Evolutionary conservation across 2,797 vertebrate genomes (phyloP).

Genomic region (Malacoraja senta): DNA sequence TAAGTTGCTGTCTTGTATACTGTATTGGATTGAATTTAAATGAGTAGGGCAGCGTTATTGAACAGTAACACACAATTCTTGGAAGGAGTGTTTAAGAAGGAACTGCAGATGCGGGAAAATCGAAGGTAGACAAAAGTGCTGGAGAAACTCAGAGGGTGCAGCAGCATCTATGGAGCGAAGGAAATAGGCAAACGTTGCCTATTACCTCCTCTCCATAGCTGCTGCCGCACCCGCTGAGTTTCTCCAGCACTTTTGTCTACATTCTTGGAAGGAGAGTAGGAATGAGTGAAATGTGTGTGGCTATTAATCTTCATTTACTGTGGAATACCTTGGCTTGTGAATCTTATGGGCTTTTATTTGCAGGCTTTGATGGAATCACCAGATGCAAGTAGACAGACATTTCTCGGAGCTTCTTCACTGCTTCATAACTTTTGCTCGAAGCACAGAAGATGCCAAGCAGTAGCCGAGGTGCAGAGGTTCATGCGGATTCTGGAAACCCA

Average conservation of each 20-base stretch:
- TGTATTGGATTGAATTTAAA: neutral
- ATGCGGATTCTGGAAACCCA: constrained; percentile 56
- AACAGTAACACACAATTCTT: neutral
- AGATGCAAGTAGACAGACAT: constrained; percentile 51
- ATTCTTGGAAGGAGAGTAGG: neutral
- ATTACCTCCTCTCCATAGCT: too few species aligned
- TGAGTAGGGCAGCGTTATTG: neutral
- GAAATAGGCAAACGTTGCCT: too few species aligned
- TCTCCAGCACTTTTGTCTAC: too few species aligned
- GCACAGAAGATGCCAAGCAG: constrained; percentile 52
- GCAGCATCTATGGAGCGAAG: too few species aligned
- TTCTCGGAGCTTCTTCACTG: constrained; percentile 66
- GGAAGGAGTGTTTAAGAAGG: neutral
- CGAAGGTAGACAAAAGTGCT: too few species aligned
- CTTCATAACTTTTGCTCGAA: constrained; percentile 64
- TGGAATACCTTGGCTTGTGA: neutral
- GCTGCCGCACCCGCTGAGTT: too few species aligned
- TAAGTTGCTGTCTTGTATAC: neutral
- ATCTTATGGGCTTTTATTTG: neutral
- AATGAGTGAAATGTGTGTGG: neutral
- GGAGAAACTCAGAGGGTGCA: too few species aligned
- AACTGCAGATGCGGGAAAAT: too few species aligned
- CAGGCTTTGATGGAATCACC: constrained; percentile 63
- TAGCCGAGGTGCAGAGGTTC: constrained; percentile 61
- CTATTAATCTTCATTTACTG: neutral